A percentile compares a stretch with the other conserved stretches of the same genome.
Evolutionary conservation across 2,888 invertebrate genomes (phyloP).

Genomic region (Resseliella maxima): DNA sequence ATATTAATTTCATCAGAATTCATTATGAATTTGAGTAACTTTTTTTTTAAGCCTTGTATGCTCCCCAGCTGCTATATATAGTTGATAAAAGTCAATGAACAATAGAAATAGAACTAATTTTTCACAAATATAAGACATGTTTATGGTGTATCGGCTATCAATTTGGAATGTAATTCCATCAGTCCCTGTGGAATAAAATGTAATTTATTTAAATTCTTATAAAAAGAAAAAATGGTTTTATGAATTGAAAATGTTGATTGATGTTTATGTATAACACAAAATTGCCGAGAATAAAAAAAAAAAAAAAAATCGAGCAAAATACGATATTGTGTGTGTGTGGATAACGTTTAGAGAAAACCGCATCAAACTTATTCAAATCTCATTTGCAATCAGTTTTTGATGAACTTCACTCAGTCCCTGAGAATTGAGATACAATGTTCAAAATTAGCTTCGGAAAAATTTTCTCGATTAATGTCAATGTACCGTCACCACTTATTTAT

Average conservation of each 20-base stretch:
- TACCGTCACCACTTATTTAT: background rate
- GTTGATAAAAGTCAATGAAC: background rate
- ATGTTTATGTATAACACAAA: background rate
- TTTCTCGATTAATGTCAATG: background rate
- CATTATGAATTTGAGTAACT: too few relatives aligned
- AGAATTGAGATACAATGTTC: background rate
- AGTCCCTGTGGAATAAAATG: slow-evolving; percentile 57
- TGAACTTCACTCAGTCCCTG: slow-evolving; percentile 87
- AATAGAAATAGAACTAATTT: background rate
- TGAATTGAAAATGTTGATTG: too few relatives aligned
- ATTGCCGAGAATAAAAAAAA: too few relatives aligned
- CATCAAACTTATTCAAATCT: background rate
- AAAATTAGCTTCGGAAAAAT: background rate
- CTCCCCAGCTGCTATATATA: too few relatives aligned
- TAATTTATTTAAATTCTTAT: background rate
- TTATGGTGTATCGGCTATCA: slow-evolving; percentile 56
- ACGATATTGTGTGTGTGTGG: too few relatives aligned
- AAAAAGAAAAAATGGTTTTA: background rate
- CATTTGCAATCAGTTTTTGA: slow-evolving; percentile 79
- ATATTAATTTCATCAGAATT: too few relatives aligned
- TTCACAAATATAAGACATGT: background rate
- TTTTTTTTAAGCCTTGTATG: too few relatives aligned
- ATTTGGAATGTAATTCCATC: slow-evolving; percentile 57
- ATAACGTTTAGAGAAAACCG: background rate
- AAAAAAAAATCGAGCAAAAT: too few relatives aligned